Evolutionary conservation across 2,113 vertebrate species (phyloP).

Genomic region (Hemichromis elongatus): DNA sequence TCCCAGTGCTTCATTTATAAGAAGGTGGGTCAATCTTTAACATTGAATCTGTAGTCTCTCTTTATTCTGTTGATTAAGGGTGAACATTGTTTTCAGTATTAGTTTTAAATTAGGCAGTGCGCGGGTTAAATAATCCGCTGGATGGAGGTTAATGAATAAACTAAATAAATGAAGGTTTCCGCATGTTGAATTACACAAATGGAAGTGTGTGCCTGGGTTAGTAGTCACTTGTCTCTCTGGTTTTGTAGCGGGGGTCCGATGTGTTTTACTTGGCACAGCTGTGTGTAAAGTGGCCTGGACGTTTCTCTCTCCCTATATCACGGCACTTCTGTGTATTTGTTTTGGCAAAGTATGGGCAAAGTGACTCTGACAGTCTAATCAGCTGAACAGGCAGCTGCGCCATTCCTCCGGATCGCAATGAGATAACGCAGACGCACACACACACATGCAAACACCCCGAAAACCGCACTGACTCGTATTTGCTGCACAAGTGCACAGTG

Average conservation of each 20-base stretch:
- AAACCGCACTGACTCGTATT: background rate
- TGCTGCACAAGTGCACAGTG: background rate
- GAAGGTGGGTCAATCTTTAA: background rate
- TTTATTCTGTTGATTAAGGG: background rate
- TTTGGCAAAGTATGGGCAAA: slow-evolving; percentile 33
- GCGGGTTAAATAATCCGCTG: background rate
- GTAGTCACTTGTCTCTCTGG: background rate
- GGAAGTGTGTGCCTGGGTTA: background rate
- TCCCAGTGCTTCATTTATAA: background rate
- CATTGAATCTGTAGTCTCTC: background rate
- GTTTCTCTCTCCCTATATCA: background rate
- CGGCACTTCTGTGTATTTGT: slow-evolving; percentile 36
- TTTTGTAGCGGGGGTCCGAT: background rate
- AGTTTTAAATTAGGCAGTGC: background rate
- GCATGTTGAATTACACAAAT: background rate
- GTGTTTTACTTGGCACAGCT: slow-evolving; percentile 40
- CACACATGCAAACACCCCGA: background rate
- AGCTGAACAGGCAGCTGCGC: background rate
- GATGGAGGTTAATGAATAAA: background rate
- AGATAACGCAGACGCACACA: slow-evolving; percentile 19
- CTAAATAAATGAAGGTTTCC: background rate
- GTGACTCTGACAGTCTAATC: slow-evolving; percentile 40
- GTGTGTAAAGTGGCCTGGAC: slow-evolving; percentile 17
- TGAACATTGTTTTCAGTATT: background rate
- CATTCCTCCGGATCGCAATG: slow-evolving; percentile 1